A percentile compares a stretch with the other conserved stretches of the same genome.
Evolutionary conservation across 1,140 invertebrate genomes (phyloP).

Genomic region (Zelostemma sp.): DNA sequence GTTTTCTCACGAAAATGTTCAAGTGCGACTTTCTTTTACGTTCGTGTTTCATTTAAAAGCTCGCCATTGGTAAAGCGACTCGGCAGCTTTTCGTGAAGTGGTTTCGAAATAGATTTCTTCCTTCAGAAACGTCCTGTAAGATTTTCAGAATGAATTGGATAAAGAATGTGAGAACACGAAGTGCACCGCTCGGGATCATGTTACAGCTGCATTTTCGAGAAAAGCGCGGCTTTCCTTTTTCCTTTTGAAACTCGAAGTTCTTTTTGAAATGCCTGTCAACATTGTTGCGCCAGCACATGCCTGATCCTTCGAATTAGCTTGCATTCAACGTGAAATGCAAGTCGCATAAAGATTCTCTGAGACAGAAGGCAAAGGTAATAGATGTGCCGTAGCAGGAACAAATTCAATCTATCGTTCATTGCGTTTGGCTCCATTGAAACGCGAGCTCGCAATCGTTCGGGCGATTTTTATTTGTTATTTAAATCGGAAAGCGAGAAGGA

Average conservation of each 20-base stretch:
- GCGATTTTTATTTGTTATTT: too few relatives aligned
- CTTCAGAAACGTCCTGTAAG: conserved; percentile 21
- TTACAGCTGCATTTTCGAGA: conserved; percentile 18
- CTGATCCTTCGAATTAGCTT: conserved; percentile 31
- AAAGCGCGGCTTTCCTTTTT: conserved; percentile 15
- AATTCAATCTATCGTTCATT: too few relatives aligned
- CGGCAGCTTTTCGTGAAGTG: conserved; percentile 26
- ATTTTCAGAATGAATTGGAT: conserved; percentile 40
- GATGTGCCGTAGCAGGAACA: too few relatives aligned
- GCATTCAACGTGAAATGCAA: conserved; percentile 21
- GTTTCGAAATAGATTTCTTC: conserved; percentile 37
- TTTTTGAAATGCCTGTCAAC: conserved; percentile 33
- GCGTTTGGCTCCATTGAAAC: too few relatives aligned
- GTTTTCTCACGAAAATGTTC: background rate
- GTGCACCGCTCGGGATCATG: conserved; percentile 20
- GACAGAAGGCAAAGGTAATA: conserved; percentile 25
- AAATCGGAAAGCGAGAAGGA: too few relatives aligned
- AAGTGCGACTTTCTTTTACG: background rate
- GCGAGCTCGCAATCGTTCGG: too few relatives aligned
- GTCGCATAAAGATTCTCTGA: conserved; percentile 19
- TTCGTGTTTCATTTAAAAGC: conserved; percentile 27
- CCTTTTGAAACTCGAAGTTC: conserved; percentile 20
- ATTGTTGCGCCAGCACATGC: conserved; percentile 17
- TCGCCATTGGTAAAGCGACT: conserved; percentile 18
- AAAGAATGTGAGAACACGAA: conserved; percentile 26